Percentiles rank a stretch among this genome's conserved stretches.
These are phyloP conservation scores for Ennomos erosarius DNA, from an alignment of 2,888 invertebrate genomes.

Conservation along the genomic window DNA sequence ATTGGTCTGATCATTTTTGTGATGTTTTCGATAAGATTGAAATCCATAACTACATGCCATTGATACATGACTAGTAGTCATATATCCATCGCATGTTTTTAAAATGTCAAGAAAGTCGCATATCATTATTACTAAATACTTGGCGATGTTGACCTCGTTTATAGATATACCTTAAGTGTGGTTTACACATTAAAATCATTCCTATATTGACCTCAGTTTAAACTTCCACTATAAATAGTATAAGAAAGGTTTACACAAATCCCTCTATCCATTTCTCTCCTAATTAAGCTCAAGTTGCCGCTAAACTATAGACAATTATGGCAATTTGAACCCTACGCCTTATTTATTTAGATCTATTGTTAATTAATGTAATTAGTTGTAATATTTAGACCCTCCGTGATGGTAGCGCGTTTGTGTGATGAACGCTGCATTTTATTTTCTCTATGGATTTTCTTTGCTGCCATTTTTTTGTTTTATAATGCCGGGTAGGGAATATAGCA, in stretches of 20 bases:
- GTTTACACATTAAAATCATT: too few species aligned
- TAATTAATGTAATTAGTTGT: constrained; percentile 42
- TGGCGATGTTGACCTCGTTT: too few species aligned
- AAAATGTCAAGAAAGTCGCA: too few species aligned
- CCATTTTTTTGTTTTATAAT: constrained; percentile 20
- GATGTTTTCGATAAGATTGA: too few species aligned
- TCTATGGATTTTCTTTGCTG: constrained; percentile 15
- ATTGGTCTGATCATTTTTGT: too few species aligned
- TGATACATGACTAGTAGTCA: too few species aligned
- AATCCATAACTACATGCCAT: too few species aligned
- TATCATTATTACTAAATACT: too few species aligned
- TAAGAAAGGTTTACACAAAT: constrained; percentile 34
- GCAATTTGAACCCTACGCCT: constrained; percentile 43
- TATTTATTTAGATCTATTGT: constrained; percentile 67
- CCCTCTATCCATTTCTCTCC: constrained; percentile 43
- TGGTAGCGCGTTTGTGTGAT: constrained; percentile 5
- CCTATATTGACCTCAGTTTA: too few species aligned
- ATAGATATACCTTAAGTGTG: too few species aligned
- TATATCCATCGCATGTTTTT: too few species aligned
- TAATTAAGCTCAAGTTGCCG: constrained; percentile 39
- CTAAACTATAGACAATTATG: constrained; percentile 28
- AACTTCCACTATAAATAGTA: too few species aligned
- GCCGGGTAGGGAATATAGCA: constrained; percentile 3
- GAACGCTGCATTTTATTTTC: constrained; percentile 13
- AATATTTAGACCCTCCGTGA: constrained; percentile 48